Evolutionary conservation across 2,797 vertebrate species (phyloP), one percentile per base, ranked within the genome.

Genomic region (Microchirus variegatus): DNA sequence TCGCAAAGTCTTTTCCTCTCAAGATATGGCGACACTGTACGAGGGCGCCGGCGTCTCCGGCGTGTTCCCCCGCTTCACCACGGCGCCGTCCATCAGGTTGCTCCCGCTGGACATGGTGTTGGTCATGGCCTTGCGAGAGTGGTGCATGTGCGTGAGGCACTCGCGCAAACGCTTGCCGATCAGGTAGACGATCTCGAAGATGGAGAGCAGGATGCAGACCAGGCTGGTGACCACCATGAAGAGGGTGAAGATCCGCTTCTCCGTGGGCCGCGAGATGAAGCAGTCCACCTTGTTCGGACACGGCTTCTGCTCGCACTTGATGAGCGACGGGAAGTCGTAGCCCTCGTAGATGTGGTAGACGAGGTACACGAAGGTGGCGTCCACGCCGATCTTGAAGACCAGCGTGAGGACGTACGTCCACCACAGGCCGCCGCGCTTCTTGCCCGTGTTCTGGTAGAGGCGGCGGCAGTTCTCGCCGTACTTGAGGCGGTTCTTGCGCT

Each of bases 341-440:
- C 95, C 93, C 70, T 90, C 86, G 15, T 97, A 98, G 76, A 99
- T 83, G 78, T 46, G 76, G 84, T 96, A 95, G 52, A 98, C 80
- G 43, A 97, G 85, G 82, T 94, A 98, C 65, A 97, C 92, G 22
- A 98, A 99, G 15, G 87, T 70, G 0, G 73, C 3, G 0, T 99
- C 96, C 52, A 99, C 95, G 0, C 10, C 44, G 0, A 95, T 95
- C 88, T 98, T 98, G 85, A 95, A 94, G 77, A 98, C 0, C 51
- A 98, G 88, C 0, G 95, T 96, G 62, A 97, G 86, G 61, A 98
- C 60, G 17, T 98, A 97, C 0, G 96, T 99, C 97, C 96, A 98
- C 97, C 97, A 99, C 9, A 99, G 88, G 7, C 96, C 96, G 0
- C 96, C 96, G 0, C 93, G 92, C 83, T 97, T 99, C 91, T 99